A percentile compares a stretch with the other conserved stretches of the same genome.
These are phyloP conservation scores for Anolis sagrei DNA, from an alignment of 2,113 vertebrate species.

Conservation along the genomic window DNA sequence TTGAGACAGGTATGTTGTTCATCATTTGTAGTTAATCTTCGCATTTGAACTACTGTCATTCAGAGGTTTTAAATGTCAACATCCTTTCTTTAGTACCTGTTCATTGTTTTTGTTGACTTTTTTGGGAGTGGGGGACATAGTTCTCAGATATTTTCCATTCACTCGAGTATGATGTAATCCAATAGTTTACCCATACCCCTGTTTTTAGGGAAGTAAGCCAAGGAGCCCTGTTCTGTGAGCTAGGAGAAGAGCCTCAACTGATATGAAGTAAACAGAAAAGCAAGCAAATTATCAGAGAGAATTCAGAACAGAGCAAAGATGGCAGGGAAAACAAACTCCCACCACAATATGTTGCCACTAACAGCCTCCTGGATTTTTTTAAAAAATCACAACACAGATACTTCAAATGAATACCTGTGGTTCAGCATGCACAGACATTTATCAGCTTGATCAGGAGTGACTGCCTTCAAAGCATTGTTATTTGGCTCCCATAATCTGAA, in stretches of 20 bases:
- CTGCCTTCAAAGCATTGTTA: background rate
- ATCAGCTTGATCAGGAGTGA: constrained; percentile 11
- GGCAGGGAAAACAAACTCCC: background rate
- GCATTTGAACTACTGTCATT: too few relatives aligned
- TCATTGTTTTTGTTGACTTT: background rate
- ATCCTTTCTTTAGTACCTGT: background rate
- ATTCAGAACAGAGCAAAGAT: background rate
- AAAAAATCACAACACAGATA: background rate
- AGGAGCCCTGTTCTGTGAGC: background rate
- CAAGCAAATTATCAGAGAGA: background rate
- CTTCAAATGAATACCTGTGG: constrained; percentile 39
- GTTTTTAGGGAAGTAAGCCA: background rate
- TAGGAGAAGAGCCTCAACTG: background rate
- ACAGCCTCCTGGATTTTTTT: background rate
- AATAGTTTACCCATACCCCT: background rate
- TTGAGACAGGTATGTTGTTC: too few relatives aligned
- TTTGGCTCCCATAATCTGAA: background rate
- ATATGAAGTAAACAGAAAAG: background rate
- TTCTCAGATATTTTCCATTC: background rate
- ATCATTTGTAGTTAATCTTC: too few relatives aligned
- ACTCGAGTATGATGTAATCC: background rate
- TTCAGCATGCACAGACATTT: constrained; percentile 34
- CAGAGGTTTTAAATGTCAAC: background rate
- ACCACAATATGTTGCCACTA: background rate
- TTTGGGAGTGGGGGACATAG: too few relatives aligned